Evolutionary conservation across 2,113 vertebrate species (phyloP).

Genomic region (Galeopterus variegatus): DNA sequence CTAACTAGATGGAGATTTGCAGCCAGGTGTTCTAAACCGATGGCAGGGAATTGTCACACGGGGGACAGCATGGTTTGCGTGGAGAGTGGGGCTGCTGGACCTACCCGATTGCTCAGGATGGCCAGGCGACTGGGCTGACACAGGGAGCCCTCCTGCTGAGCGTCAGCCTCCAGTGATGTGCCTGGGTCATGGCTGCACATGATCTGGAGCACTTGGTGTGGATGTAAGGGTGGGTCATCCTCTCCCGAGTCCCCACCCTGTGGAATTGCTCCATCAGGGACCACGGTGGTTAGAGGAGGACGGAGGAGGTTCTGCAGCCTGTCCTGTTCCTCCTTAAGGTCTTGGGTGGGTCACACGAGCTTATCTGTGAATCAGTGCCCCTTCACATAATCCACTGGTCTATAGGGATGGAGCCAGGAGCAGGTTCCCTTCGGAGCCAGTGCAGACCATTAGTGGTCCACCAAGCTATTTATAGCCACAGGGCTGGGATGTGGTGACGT

Average conservation of each 20-base stretch:
- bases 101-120: not conserved
- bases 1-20: not conserved
- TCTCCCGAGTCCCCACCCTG: accelerated
- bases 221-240: not conserved
- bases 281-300: not conserved
- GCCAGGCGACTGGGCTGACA: no score
- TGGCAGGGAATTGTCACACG: no score
- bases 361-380: accelerated
- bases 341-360: not conserved
- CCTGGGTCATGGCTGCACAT: no score
- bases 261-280: not conserved
- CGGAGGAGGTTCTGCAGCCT: not conserved
- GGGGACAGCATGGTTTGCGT: accelerated
- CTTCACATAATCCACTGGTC: accelerated
- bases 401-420: not conserved
- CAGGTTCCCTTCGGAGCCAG: not conserved
- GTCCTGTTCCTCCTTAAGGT: not conserved
- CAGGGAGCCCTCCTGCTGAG: accelerated
- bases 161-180: not conserved
- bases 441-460: no score
- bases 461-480: not conserved
- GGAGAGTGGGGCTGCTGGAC: not conserved
- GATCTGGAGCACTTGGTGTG: no score
- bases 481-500: no score
- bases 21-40: no score